Evolutionary conservation across 2,888 invertebrate species (phyloP), one percentile per base, ranked within the genome.

Genomic region (Trachelus troglodyta): DNA sequence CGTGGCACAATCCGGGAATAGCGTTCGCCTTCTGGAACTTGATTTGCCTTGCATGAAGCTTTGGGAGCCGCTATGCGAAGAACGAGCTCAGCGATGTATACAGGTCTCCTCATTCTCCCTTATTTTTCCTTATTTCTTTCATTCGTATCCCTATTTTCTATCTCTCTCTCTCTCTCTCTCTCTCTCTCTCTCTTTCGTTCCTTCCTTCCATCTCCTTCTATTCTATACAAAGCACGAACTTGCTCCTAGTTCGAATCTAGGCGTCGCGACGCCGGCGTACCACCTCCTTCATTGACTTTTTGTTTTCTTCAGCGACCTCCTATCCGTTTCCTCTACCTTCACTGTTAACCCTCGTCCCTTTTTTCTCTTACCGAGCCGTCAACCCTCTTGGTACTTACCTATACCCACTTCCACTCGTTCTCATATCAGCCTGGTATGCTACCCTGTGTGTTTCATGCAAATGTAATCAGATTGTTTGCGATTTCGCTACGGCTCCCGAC

Each of bases 1-100:
- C 56, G 83, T 83, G 84, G 87, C 84, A 83, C 88, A 88, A 90
- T 89, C 88, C 87, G 79, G 83, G 87, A 87, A 87, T 86, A 89
- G 85, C 85, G 80, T 85, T 86, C 85, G 85, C 86, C 85, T 88
- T 87, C 87, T 85, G 84, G 84, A 85, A 84, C 87, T 90, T 87
- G 89, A 91, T 91, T 90, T 91, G 90, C 91, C 91, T 91, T 91
- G 90, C 90, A 91, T 91, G 91, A 91, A 91, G 88, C 87, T 89
- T 87, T 85, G 84, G 85, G 82, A 80, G 81, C 81, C 79, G 77
- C 82, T 75, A 75, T 73, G 74, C 80, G 81, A 84, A 84, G 86
- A 87, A 87, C 86, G 86, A 86, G 85, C 86, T 87, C 82, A 83
- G 81, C 82, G 80, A 84, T 83, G 79, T 86, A 84, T 84, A 82